These are phyloP conservation scores for Dolichomitus sp. DNA, from an alignment of 2,888 invertebrate genomes.

Conservation along the genomic window DNA sequence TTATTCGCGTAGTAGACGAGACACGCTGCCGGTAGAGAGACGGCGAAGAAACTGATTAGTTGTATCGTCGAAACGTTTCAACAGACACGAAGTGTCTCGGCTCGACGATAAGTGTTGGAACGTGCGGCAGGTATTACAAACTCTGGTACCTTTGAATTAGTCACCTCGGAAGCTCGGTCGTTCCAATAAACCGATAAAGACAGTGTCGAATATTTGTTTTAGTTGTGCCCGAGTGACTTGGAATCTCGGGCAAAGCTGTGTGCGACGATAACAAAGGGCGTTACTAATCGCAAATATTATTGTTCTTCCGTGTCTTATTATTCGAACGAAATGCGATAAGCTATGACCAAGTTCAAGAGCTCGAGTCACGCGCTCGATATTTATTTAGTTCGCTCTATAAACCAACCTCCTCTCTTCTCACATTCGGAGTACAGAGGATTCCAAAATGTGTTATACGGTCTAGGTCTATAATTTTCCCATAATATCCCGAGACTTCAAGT, in stretches of 20 bases:
- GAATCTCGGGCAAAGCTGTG: neutral
- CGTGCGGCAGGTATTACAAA: neutral
- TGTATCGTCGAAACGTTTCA: neutral
- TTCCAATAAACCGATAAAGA: slow-evolving; percentile 8
- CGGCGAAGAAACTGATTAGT: slow-evolving; percentile 29
- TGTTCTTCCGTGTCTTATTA: slow-evolving; percentile 3
- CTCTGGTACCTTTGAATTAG: slow-evolving; percentile 40
- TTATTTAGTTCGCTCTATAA: neutral
- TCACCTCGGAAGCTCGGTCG: slow-evolving; percentile 24
- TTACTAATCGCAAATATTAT: slow-evolving; percentile 57
- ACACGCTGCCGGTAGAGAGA: slow-evolving; percentile 14
- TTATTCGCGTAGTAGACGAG: neutral
- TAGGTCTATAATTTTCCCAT: neutral
- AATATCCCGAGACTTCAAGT: slow-evolving; percentile 4
- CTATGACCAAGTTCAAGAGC: slow-evolving; percentile 9
- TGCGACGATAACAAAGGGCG: slow-evolving; percentile 6
- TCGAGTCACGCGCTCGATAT: neutral
- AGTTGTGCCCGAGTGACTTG: neutral
- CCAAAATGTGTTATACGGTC: neutral
- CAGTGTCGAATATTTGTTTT: neutral
- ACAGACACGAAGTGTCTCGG: neutral
- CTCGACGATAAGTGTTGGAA: slow-evolving; percentile 29
- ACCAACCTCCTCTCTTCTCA: neutral
- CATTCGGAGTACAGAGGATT: neutral
- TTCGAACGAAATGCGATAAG: neutral